phyloP scores from a whole-genome alignment of 2,113 vertebrate species.

The Protobothrops flavoviridis region DNA sequence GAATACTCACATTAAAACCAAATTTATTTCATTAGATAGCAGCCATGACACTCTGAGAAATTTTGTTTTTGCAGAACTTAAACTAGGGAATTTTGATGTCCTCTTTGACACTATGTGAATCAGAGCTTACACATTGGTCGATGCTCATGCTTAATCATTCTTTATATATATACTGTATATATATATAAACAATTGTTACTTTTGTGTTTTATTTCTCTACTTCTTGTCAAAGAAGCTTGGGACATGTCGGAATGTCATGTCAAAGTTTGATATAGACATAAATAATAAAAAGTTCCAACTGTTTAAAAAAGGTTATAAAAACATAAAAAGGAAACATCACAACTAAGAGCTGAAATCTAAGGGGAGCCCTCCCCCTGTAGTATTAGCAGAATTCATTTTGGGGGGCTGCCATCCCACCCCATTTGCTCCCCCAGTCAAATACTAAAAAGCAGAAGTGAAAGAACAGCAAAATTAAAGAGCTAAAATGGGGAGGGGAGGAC shows the following conservation, averaged over 20 bases:
- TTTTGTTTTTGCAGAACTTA: not conserved
- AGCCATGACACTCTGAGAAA: no score
- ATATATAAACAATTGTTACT: not conserved
- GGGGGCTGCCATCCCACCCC: not conserved
- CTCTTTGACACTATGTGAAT: not conserved
- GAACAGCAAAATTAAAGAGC: not conserved
- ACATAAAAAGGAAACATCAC: not conserved
- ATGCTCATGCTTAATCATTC: not conserved
- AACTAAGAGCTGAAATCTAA: not conserved
- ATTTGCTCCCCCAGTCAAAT: no score
- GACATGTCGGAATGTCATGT: not conserved
- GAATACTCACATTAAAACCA: not conserved
- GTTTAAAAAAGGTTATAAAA: not conserved
- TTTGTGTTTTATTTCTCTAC: not conserved
- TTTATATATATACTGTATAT: not conserved
- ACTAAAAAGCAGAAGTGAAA: slow-evolving; percentile 4
- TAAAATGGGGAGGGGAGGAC: not conserved
- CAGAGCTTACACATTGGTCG: not conserved
- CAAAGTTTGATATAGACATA: not conserved
- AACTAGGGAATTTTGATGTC: not conserved
- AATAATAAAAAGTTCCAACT: not conserved
- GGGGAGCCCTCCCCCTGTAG: not conserved
- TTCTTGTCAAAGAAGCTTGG: not conserved
- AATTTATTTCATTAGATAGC: not conserved
- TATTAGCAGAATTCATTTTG: not conserved